Percentiles rank a stretch among this genome's conserved stretches.
These are phyloP conservation scores for Stercorarius parasiticus DNA, from an alignment of 2,113 vertebrate genomes.

Conservation along the genomic window DNA sequence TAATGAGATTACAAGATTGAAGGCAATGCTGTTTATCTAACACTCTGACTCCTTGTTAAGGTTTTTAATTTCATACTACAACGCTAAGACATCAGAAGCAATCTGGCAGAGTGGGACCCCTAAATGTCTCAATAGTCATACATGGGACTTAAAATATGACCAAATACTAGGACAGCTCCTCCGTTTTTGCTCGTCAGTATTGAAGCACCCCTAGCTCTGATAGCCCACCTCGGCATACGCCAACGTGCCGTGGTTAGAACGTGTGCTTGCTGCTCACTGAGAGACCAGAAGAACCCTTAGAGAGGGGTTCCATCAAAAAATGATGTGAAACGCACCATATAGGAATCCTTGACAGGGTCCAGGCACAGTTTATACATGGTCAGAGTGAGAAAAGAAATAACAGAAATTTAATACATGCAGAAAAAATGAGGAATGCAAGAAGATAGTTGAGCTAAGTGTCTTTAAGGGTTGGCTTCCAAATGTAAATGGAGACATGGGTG, in stretches of 20 bases:
- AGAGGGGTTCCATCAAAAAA: not conserved
- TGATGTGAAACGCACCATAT: not conserved
- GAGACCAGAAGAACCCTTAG: not conserved
- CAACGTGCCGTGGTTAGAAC: not conserved
- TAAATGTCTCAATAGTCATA: not conserved
- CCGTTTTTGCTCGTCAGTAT: not conserved
- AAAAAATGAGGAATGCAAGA: not conserved
- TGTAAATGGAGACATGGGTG: no score
- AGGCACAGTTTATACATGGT: not conserved
- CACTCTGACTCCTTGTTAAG: not conserved
- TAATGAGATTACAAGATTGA: not conserved
- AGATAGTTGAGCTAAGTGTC: not conserved
- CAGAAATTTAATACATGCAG: not conserved
- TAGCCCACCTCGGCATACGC: not conserved
- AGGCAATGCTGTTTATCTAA: not conserved
- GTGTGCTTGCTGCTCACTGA: not conserved
- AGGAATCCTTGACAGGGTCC: not conserved
- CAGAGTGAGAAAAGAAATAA: not conserved
- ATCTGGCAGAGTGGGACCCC: not conserved
- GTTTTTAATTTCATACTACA: not conserved
- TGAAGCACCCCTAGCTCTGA: not conserved
- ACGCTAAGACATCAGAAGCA: not conserved
- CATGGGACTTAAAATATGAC: not conserved
- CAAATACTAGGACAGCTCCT: not conserved
- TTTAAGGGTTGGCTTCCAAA: not conserved